Conservation (phyloP, 2,888 invertebrate species). For the Drosophila neutralis region DNA sequence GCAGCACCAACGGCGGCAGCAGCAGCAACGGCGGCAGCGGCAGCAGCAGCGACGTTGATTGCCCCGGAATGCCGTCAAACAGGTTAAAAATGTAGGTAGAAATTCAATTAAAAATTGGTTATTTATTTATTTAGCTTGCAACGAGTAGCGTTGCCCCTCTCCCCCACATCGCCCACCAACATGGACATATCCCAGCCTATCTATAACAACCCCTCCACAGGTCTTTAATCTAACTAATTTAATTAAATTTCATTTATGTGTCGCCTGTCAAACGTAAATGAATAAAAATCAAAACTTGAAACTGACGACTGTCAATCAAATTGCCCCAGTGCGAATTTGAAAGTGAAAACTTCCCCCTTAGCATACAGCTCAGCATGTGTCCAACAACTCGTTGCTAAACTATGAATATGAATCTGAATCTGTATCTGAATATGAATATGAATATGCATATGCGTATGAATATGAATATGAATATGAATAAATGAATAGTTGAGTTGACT, state of each 20-base stretch:
- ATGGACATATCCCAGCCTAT: neutral
- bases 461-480: slow-evolving; percentile 30
- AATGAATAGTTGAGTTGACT: slow-evolving; percentile 8
- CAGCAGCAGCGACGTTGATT: slow-evolving; percentile 78
- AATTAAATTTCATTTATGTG: slow-evolving; percentile 73
- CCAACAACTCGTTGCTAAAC: slow-evolving; percentile 1
- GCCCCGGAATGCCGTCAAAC: slow-evolving; percentile 83
- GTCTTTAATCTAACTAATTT: slow-evolving; percentile 65
- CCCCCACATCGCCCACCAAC: slow-evolving; percentile 1
- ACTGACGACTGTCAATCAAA: slow-evolving; percentile 71
- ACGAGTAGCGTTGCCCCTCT: slow-evolving; percentile 28
- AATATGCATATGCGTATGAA: slow-evolving; percentile 14
- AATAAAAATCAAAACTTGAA: slow-evolving; percentile 50
- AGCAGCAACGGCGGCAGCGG: slow-evolving; percentile 57
- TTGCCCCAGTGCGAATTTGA: slow-evolving; percentile 63
- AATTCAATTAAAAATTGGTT: slow-evolving; percentile 83
- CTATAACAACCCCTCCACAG: slow-evolving; percentile 24
- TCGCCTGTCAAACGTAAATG: slow-evolving; percentile 58
- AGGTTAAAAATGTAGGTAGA: slow-evolving; percentile 83
- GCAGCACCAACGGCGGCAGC: slow-evolving; percentile 31
- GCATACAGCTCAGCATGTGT: slow-evolving; percentile 35
- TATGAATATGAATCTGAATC: neutral
- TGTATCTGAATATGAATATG: slow-evolving; percentile 7
- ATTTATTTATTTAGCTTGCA: slow-evolving; percentile 82
- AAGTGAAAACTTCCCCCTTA: slow-evolving; percentile 65